Percentiles rank a stretch among this genome's conserved stretches.
Conservation (phyloP, 2,797 vertebrate species). For the Vireo griseus region DNA sequence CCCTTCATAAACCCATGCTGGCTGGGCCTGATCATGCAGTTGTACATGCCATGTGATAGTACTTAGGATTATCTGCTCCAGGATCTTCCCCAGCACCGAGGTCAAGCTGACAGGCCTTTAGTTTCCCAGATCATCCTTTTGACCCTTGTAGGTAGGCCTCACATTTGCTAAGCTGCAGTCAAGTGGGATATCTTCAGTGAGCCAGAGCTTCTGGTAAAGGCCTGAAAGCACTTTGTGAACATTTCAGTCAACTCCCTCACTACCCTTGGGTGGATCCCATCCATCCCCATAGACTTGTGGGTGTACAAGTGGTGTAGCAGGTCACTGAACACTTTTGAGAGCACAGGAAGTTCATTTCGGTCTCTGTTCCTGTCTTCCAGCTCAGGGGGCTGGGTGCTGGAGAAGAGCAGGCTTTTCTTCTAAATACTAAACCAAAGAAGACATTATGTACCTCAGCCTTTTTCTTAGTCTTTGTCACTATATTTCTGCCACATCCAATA, state of each 20-base stretch:
- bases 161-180: not conserved
- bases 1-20: not conserved
- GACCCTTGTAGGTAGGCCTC: not conserved
- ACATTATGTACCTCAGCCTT: not conserved
- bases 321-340: not conserved
- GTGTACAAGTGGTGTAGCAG: not conserved
- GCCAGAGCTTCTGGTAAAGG: not conserved
- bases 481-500: not conserved
- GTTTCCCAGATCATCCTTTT: not conserved
- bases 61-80: not conserved
- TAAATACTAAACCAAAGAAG: not conserved
- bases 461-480: not conserved
- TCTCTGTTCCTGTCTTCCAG: not conserved
- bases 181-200: not conserved
- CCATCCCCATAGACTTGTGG: not conserved
- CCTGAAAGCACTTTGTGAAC: not conserved
- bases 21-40: not conserved
- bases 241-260: not conserved
- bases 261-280: not conserved
- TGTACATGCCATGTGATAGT: not conserved
- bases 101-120: not conserved
- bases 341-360: not conserved
- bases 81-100: rapidly evolving
- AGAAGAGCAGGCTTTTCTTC: not conserved
- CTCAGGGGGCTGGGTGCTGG: not conserved